Percentiles rank a stretch among this genome's conserved stretches.
phyloP scores from a whole-genome alignment of 2,113 vertebrate genomes.

The Malurus elegans region DNA sequence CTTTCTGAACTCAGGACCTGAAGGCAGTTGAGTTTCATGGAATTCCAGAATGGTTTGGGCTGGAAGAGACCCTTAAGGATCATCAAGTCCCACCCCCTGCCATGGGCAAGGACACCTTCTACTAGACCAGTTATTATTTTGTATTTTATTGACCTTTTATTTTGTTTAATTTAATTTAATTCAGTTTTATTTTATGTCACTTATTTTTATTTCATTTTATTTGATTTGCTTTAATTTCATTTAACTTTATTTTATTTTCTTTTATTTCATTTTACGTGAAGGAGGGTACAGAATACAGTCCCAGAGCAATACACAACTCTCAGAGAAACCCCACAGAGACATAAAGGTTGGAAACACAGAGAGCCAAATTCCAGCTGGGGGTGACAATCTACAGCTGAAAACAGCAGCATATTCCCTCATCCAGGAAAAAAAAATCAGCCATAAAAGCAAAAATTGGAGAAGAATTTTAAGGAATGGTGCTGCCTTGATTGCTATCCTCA shows the following conservation, averaged over 20 bases:
- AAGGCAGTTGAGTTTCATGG: background rate
- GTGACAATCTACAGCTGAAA: background rate
- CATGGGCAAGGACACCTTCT: background rate
- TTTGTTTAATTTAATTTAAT: background rate
- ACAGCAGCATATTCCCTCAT: background rate
- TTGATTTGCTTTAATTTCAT: background rate
- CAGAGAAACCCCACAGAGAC: background rate
- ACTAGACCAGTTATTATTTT: background rate
- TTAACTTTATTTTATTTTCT: rapidly evolving
- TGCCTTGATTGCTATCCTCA: background rate
- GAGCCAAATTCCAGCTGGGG: background rate
- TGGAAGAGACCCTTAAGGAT: no score
- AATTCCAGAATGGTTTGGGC: background rate
- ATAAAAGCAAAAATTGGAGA: background rate
- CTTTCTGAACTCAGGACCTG: background rate
- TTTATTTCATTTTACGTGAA: background rate
- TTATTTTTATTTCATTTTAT: background rate
- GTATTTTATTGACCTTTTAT: background rate
- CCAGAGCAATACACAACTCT: background rate
- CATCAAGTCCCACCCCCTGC: background rate
- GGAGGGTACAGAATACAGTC: background rate
- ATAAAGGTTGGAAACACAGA: background rate
- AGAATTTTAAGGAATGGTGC: rapidly evolving
- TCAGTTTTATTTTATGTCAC: background rate
- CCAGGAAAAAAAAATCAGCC: no score